Base-by-base conservation (phyloP, 2,797 vertebrate species). In the Tiaroga cobitis region DNA sequence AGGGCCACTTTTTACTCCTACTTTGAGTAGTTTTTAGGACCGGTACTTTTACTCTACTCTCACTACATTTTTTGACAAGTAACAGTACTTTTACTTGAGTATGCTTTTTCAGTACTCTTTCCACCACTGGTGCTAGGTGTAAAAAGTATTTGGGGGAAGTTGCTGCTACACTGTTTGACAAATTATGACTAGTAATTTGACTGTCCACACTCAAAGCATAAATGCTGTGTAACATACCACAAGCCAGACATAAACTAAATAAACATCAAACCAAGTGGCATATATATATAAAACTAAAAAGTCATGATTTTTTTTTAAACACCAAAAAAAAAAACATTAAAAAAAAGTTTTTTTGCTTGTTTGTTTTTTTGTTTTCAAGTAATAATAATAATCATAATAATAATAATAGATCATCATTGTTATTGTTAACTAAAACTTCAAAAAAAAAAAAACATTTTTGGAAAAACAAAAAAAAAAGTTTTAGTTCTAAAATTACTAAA, bases 111-210 rank as follows among this genome's bases (percentile, higher is more conserved):
- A n/a, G n/a, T n/a, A n/a, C n/a, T n/a, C n/a, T n/a, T n/a, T n/a
- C n/a, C n/a, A n/a, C n/a, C n/a, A n/a, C n/a, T n/a, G n/a, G 68
- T 73, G 54, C 26, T 59, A 15, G 56, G 41, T 39, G 29, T 65
- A 76, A 21, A 75, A 83, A 76, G 72, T 83, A 2, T 67, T 67
- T 80, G n/a, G 26, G 26, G 37, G 26, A 79, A 63, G 39, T 78
- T 18, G 46, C 49, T 67, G 34, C 61, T 84, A 32, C 63, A 18
- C 46, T 41, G 49, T 59, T 37, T 34, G 32, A 21, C n/a, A 78
- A 46, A 80, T 56, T 76, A 65, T 1, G 4, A 61, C 54, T 18
- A 15, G 59, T 39, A 29, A 43, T 79, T 79, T 63, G 37, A 79
- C 59, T 65, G 77, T 79, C 77, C 39, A 46, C 5, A 2, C 18